These are phyloP conservation scores for Tricholauxania praeusta DNA, from an alignment of 2,888 invertebrate genomes.

Conservation along the genomic window DNA sequence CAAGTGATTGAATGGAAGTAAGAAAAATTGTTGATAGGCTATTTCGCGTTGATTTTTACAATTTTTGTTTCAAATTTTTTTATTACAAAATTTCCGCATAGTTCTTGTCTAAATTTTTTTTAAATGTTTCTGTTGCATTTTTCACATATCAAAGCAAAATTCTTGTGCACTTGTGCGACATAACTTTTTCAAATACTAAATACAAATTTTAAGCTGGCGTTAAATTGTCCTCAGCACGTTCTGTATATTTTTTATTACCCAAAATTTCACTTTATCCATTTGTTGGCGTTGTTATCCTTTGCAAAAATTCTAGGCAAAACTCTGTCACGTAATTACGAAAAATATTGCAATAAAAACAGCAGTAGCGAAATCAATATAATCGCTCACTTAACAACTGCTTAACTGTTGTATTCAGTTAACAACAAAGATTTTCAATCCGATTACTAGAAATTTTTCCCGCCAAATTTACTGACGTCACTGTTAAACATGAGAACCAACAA, in stretches of 20 bases:
- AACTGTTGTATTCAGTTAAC: background rate
- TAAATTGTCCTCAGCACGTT: background rate
- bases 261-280: constrained; percentile 50
- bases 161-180: no score
- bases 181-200: no score
- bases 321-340: no score
- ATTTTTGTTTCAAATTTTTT: no score
- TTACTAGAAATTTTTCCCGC: constrained; percentile 19
- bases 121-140: no score
- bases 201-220: no score
- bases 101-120: no score
- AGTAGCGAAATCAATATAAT: background rate
- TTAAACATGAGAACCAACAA: background rate
- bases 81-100: no score
- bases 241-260: constrained; percentile 42
- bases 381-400: background rate
- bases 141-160: no score
- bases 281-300: background rate
- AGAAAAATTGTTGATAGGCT: no score
- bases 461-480: constrained; percentile 37
- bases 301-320: background rate
- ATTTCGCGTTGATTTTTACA: no score
- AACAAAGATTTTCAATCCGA: background rate
- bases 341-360: background rate
- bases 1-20: no score